A percentile compares a stretch with the other conserved stretches of the same genome.
phyloP scores from a whole-genome alignment of 2,797 vertebrate genomes.

The Enteromius mattozi region DNA sequence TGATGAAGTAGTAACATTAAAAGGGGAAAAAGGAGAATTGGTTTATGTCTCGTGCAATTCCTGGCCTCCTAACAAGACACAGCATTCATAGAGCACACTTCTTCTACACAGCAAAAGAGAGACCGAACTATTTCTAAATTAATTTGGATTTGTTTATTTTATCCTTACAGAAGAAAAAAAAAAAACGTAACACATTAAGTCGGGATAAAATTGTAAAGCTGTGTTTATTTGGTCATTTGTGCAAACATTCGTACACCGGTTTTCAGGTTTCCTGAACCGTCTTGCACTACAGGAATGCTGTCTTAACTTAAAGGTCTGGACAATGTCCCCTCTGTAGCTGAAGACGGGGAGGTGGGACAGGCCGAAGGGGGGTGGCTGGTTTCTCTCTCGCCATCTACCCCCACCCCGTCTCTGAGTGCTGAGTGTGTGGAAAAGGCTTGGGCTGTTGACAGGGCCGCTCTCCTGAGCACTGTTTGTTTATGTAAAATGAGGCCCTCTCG shows the following conservation, averaged over 20 bases:
- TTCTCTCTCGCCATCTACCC: slow-evolving; percentile 41
- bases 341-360: slow-evolving; percentile 42
- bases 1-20: slow-evolving; percentile 21
- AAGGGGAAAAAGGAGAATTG: slow-evolving; percentile 18
- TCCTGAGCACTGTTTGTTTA: slow-evolving; percentile 64
- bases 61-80: slow-evolving; percentile 22
- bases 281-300: slow-evolving; percentile 48
- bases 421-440: slow-evolving; percentile 54
- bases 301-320: slow-evolving; percentile 55
- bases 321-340: slow-evolving; percentile 60
- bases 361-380: slow-evolving; percentile 36
- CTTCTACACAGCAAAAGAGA: slow-evolving; percentile 24
- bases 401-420: slow-evolving; percentile 44
- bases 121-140: slow-evolving; percentile 31
- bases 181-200: slow-evolving; percentile 42
- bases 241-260: slow-evolving; percentile 41
- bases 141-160: slow-evolving; percentile 43
- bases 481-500: slow-evolving; percentile 57
- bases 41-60: slow-evolving; percentile 15
- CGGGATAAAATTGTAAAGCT: slow-evolving; percentile 37
- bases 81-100: slow-evolving; percentile 4
- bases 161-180: slow-evolving; percentile 24
- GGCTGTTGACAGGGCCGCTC: slow-evolving; percentile 60
- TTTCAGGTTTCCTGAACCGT: slow-evolving; percentile 55
- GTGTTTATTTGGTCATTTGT: slow-evolving; percentile 42